Percentiles rank a stretch among this genome's conserved stretches.
phyloP scores from a whole-genome alignment of 2,888 invertebrate genomes.

The Ormyrus nitidulus region DNA sequence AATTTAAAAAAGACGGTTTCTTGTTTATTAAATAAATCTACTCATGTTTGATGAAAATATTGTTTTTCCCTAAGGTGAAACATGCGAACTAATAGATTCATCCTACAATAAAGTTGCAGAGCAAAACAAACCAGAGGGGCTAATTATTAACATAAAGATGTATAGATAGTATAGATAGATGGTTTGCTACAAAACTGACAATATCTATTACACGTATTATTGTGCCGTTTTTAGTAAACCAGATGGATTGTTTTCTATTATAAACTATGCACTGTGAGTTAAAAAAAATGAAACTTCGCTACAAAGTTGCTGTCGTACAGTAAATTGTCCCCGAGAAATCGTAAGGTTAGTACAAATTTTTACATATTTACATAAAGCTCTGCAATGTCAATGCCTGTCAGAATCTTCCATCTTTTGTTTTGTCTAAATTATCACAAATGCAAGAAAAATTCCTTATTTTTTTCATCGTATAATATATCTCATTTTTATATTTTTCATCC shows the following conservation, averaged over 20 bases:
- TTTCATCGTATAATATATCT: neutral
- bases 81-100: slow-evolving; percentile 2
- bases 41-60: slow-evolving; percentile 2
- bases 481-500: slow-evolving; percentile 3
- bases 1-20: slow-evolving; percentile 31
- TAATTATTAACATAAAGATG: slow-evolving; percentile 13
- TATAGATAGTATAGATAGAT: neutral
- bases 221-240: too few relatives aligned
- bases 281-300: slow-evolving; percentile 17
- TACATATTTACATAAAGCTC: slow-evolving; percentile 56
- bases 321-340: slow-evolving; percentile 41
- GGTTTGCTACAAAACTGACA: slow-evolving; percentile 5
- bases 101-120: slow-evolving; percentile 20
- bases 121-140: slow-evolving; percentile 11
- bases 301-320: neutral
- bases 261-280: slow-evolving; percentile 6
- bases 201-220: neutral
- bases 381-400: slow-evolving; percentile 41
- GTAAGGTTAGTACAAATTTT: slow-evolving; percentile 52
- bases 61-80: neutral
- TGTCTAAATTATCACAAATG: slow-evolving; percentile 9
- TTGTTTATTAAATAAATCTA: slow-evolving; percentile 27
- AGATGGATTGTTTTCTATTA: slow-evolving; percentile 4
- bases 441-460: slow-evolving; percentile 20
- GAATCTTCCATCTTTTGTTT: slow-evolving; percentile 15